These are phyloP conservation scores for Holacanthella duospinosa DNA, from an alignment of 2,888 invertebrate genomes.

Conservation along the genomic window DNA sequence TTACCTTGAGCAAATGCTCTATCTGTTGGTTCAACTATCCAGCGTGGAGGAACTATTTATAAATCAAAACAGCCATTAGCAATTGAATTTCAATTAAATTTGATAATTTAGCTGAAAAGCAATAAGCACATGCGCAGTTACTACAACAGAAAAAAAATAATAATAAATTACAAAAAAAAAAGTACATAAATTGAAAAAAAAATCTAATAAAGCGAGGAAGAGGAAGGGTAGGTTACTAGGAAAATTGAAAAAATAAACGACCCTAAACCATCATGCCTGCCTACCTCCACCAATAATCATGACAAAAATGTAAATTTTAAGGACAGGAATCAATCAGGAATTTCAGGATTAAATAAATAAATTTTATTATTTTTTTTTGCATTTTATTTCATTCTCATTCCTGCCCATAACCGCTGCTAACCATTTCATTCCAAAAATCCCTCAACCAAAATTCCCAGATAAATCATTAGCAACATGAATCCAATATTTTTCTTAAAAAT, in stretches of 20 bases:
- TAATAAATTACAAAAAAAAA: constrained; percentile 7
- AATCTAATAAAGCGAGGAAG: background rate
- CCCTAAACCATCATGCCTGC: background rate
- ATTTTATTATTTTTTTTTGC: no score
- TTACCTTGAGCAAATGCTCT: constrained; percentile 83
- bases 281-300: background rate
- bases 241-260: background rate
- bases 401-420: no score
- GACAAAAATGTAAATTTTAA: no score
- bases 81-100: constrained; percentile 7
- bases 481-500: no score
- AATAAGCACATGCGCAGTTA: constrained; percentile 28
- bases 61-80: constrained; percentile 25
- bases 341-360: no score
- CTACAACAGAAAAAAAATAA: constrained; percentile 15
- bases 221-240: background rate
- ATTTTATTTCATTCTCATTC: no score
- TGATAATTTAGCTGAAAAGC: constrained; percentile 27
- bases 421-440: no score
- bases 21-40: constrained; percentile 89
- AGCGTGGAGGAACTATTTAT: constrained; percentile 74
- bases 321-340: no score
- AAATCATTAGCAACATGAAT: no score
- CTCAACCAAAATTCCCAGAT: background rate
- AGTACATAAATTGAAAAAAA: background rate